Base-by-base conservation (phyloP, 2,113 vertebrate genomes). In the Oncorhynchus masou region DNA sequence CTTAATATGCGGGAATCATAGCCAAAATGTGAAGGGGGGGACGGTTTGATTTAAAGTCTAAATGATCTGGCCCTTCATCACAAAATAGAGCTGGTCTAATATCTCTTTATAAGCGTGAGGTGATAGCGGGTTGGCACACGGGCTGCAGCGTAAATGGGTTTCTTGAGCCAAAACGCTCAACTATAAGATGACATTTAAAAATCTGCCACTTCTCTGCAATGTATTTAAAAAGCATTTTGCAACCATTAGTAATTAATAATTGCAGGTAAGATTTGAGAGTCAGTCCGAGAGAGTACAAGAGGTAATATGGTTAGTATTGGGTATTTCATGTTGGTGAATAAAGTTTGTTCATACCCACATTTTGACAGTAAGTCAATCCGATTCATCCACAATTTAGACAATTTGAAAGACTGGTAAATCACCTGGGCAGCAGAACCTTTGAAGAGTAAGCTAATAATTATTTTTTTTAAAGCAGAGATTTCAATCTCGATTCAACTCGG, bases 361-460 rank as follows among this genome's bases (percentile, higher is more conserved):
- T 84, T 76, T 74, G 84, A 86, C 69, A 86, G 80, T 81, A 83
- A 90, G 88, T 89, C 77, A 48, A 84, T 71, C 79, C 0, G 87
- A 90, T 90, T 83, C 91, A 90, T 89, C 88, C 88, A 88, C 91
- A 88, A 92, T 92, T 92, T 92, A 89, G 86, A 92, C 91, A 92
- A 91, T 91, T 91, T 89, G 88, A 81, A 78, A 83, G 83, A 87
- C 90, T 83, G 89, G 91, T 77, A 92, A 92, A 92, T 92, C 91
- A 91, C 59, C 66, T 29, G 48, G 75, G 81, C 74, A 82, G 81
- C 85, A 87, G 84, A 86, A 78, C 80, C 86, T 85, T 83, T 88
- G 80, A 90, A 77, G 90, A 88, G 80, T 86, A 62, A 87, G 83
- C 84, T 74, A 81, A 82, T 85, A 82, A 16, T 72, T 29, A 3